phyloP scores from a whole-genome alignment of 2,797 vertebrate species.

The Gymnothorax reevesii region DNA sequence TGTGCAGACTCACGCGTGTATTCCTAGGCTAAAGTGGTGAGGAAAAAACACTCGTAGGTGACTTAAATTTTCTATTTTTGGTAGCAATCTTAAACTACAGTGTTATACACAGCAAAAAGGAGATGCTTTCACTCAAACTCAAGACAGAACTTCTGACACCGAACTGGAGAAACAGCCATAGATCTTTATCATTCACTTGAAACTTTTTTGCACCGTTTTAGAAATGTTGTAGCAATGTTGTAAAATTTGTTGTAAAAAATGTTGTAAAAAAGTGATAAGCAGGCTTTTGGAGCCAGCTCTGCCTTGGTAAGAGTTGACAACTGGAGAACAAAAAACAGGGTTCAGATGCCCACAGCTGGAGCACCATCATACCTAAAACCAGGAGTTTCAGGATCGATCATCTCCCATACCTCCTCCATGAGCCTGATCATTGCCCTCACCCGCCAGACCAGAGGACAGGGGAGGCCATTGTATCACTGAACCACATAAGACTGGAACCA shows the following conservation, averaged over 20 bases:
- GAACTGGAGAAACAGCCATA: no score
- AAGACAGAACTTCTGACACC: not conserved
- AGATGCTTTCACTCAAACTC: not conserved
- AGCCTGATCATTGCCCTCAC: not conserved
- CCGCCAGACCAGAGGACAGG: not conserved
- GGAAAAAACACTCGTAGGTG: not conserved
- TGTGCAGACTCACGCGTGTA: no score
- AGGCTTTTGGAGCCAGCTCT: not conserved
- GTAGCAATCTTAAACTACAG: not conserved
- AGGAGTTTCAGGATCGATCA: not conserved
- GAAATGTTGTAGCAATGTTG: not conserved
- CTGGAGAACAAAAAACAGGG: not conserved
- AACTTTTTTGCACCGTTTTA: no score
- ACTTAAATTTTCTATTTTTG: not conserved
- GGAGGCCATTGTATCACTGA: constrained; percentile 15
- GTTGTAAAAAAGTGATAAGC: not conserved
- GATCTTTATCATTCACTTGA: not conserved
- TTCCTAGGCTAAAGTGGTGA: not conserved
- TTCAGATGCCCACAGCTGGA: not conserved
- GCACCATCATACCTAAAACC: not conserved
- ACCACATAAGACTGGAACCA: constrained; percentile 1
- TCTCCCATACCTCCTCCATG: not conserved
- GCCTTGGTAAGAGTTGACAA: not conserved
- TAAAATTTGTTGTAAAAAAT: not conserved
- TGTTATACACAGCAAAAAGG: not conserved